These are phyloP conservation scores for Parnassius glacialis DNA, from an alignment of 2,888 invertebrate species.

Conservation along the genomic window DNA sequence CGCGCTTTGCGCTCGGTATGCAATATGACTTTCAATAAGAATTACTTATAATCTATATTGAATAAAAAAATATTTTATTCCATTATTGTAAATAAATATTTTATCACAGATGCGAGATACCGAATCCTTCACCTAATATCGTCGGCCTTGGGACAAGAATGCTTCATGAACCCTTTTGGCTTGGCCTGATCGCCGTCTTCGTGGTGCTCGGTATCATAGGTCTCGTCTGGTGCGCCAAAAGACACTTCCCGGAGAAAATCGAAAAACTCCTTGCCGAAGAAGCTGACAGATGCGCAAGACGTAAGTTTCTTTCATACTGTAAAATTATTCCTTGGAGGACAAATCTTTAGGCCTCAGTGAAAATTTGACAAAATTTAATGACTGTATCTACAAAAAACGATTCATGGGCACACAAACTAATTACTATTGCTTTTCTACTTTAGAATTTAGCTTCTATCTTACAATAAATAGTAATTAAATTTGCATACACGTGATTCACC, in stretches of 20 bases:
- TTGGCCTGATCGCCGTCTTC: conserved; percentile 91
- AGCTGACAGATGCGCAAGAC: conserved; percentile 86
- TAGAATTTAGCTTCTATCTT: conserved; percentile 5
- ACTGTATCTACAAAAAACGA: conserved; percentile 34
- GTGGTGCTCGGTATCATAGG: conserved; percentile 89
- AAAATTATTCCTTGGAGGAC: conserved; percentile 41
- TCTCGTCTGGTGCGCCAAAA: conserved; percentile 90
- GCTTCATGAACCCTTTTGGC: conserved; percentile 94
- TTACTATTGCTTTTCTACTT: conserved; percentile 14
- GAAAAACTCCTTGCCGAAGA: conserved; percentile 91
- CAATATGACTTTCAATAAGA: no score
- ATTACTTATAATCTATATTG: no score
- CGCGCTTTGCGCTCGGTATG: no score
- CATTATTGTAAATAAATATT: background rate
- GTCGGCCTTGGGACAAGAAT: conserved; percentile 86
- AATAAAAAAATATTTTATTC: no score
- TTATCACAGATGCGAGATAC: conserved; percentile 84
- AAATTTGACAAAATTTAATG: conserved; percentile 32
- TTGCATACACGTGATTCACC: conserved; percentile 27
- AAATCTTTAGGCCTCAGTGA: conserved; percentile 55
- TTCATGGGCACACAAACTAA: conserved; percentile 18
- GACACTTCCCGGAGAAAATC: conserved; percentile 92
- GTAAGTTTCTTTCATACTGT: conserved; percentile 63
- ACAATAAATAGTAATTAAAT: conserved; percentile 19
- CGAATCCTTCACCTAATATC: conserved; percentile 77